A percentile compares a stretch with the other conserved stretches of the same genome.
Evolutionary conservation across 2,888 invertebrate genomes (phyloP).

Genomic region (Hedychridium roseum): DNA sequence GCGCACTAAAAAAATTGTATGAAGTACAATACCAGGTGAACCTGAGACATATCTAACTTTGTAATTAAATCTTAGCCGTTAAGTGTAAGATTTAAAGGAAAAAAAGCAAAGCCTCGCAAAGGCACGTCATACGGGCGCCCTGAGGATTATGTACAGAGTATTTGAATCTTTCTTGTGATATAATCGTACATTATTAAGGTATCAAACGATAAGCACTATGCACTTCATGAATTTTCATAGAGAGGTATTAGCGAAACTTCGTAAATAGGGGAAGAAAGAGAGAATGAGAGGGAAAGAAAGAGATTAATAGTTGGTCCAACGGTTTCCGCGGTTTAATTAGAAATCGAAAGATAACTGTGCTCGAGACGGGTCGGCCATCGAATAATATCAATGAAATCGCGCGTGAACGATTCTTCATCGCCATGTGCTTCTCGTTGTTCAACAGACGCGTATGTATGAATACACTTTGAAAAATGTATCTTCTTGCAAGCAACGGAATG

Average conservation of each 20-base stretch:
- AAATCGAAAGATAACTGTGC: neutral
- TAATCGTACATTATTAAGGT: slow-evolving; percentile 61
- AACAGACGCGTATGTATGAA: too few species aligned
- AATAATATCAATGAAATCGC: too few species aligned
- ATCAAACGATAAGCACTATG: slow-evolving; percentile 39
- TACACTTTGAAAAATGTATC: too few species aligned
- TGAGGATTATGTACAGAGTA: slow-evolving; percentile 59
- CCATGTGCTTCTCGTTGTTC: too few species aligned
- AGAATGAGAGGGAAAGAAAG: slow-evolving; percentile 4
- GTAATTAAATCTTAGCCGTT: slow-evolving; percentile 55
- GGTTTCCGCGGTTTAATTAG: neutral
- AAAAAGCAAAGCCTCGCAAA: too few species aligned
- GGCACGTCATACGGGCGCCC: too few species aligned
- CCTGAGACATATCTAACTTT: slow-evolving; percentile 64
- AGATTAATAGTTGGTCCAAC: neutral
- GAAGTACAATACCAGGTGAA: slow-evolving; percentile 62
- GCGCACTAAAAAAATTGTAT: slow-evolving; percentile 51
- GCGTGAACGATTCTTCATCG: too few species aligned
- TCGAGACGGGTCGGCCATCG: too few species aligned
- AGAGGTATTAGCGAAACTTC: slow-evolving; percentile 36
- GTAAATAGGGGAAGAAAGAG: slow-evolving; percentile 8
- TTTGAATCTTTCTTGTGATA: slow-evolving; percentile 64
- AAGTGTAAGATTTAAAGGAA: slow-evolving; percentile 43
- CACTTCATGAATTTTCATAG: slow-evolving; percentile 48
- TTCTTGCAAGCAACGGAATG: too few species aligned